Base-by-base conservation (phyloP, 2,113 vertebrate species). In the Cyanoderma ruficeps region DNA sequence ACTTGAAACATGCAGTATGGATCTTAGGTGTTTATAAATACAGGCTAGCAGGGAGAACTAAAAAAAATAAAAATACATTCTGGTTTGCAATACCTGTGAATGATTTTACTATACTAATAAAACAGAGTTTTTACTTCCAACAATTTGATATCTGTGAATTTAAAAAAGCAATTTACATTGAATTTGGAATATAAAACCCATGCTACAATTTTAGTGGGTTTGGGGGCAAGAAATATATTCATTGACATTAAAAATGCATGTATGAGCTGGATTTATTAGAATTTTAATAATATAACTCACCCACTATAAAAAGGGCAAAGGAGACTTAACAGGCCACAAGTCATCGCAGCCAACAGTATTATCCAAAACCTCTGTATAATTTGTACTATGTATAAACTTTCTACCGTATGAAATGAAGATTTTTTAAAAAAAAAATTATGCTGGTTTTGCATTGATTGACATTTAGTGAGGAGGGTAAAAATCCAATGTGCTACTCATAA, bases 21-120 rank as follows among this genome's bases (percentile, higher is more conserved):
- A 76, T 61, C 49, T 46, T 53, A 67, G 90, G 85, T 93, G 85
- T 75, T 93, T 79, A 94, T 88, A 87, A 92, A 95, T 61, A 90
- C 7, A 30, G 21, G 42, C 72, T 75, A 74, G 63, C 41, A 67
- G 57, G 20, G 52, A 31, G 53, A 76, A 71, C 18, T 60, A n/a
- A 60, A 83, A 77, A 7, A 61, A 55, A 5, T 60, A 37, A 19
- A 76, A 86, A n/a, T 8, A 22, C 13, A 90, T 67, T 70, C 49
- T 75, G 2, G 46, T 70, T 95, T 31, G 10, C 16, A 91, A 49
- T 44, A 82, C 25, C 61, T 47, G 31, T 46, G 59, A 83, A 42
- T 89, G 31, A 88, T 87, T 88, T 91, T 86, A 52, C 11, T 56
- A 4, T 2, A 35, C 23, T 46, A 94, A 87, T 50, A 63, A 94